Conservation (phyloP, 2,888 invertebrate species). For the Synanthedon formicaeformis region DNA sequence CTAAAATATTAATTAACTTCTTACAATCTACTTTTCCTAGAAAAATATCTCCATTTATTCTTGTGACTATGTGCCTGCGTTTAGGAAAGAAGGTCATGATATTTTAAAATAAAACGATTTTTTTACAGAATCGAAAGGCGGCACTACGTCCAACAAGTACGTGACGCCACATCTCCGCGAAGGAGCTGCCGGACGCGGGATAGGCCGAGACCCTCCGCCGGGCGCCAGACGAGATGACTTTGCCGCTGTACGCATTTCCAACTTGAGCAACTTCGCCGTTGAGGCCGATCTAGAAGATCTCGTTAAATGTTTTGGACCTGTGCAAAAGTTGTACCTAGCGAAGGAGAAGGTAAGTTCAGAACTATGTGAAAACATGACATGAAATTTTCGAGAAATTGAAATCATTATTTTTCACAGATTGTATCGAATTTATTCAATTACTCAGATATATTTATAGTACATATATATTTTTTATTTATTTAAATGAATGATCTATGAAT, state of each 20-base stretch:
- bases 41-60: too few relatives aligned
- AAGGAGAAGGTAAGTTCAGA: constrained; percentile 79
- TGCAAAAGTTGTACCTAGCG: constrained; percentile 94
- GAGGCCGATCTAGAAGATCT: constrained; percentile 96
- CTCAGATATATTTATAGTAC: not conserved
- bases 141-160: constrained; percentile 76
- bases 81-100: too few relatives aligned
- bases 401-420: not conserved
- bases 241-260: constrained; percentile 96
- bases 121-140: constrained; percentile 14
- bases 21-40: too few relatives aligned
- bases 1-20: too few relatives aligned
- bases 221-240: constrained; percentile 83
- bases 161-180: constrained; percentile 92
- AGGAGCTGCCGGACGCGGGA: constrained; percentile 82
- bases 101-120: not conserved
- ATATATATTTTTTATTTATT: too few relatives aligned
- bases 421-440: not conserved
- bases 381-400: not conserved
- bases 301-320: constrained; percentile 92
- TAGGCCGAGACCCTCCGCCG: constrained; percentile 72
- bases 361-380: too few relatives aligned
- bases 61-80: too few relatives aligned
- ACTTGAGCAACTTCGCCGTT: constrained; percentile 94
- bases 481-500: too few relatives aligned